Percentiles rank a stretch among this genome's conserved stretches.
Evolutionary conservation across 37 sponge, comb jelly and placozoan genomes (phyloP).

Genomic region (Tethya wilhelma): DNA sequence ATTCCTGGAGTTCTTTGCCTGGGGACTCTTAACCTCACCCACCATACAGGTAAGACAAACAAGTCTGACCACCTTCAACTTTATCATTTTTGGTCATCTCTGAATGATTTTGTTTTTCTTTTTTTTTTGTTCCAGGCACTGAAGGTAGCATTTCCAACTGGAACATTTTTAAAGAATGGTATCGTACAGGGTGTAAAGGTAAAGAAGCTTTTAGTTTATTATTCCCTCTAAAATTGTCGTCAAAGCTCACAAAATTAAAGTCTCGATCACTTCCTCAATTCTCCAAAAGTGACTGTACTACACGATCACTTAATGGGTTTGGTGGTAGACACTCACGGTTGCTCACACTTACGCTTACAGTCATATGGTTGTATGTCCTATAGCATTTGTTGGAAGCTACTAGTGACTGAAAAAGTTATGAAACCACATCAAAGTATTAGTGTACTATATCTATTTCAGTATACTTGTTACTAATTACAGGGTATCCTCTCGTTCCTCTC

Average conservation of each 20-base stretch:
- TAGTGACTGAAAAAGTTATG: no score
- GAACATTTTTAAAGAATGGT: conserved; percentile 92
- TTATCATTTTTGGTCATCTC: background rate
- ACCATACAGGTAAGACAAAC: conserved; percentile 65
- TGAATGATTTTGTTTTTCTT: background rate
- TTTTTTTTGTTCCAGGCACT: conserved; percentile 51
- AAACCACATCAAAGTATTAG: no score
- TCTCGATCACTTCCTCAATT: background rate
- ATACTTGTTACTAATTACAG: conserved; percentile 46
- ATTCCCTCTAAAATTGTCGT: background rate
- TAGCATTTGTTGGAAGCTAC: no score
- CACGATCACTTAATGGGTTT: no score
- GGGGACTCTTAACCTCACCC: conserved; percentile 94
- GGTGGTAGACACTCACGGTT: no score
- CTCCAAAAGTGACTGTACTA: background rate
- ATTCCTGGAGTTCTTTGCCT: conserved; percentile 96
- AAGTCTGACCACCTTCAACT: background rate
- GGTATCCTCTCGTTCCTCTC: conserved; percentile 91
- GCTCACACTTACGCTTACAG: background rate
- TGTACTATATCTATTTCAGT: background rate
- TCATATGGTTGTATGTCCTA: no score
- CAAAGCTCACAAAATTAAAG: background rate
- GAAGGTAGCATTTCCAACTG: conserved; percentile 73
- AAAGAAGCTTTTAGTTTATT: background rate
- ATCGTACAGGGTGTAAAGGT: conserved; percentile 95